Percentiles rank a stretch among this genome's conserved stretches.
These are phyloP conservation scores for Norana najaformis DNA, from an alignment of 2,888 invertebrate species.

Conservation along the genomic window DNA sequence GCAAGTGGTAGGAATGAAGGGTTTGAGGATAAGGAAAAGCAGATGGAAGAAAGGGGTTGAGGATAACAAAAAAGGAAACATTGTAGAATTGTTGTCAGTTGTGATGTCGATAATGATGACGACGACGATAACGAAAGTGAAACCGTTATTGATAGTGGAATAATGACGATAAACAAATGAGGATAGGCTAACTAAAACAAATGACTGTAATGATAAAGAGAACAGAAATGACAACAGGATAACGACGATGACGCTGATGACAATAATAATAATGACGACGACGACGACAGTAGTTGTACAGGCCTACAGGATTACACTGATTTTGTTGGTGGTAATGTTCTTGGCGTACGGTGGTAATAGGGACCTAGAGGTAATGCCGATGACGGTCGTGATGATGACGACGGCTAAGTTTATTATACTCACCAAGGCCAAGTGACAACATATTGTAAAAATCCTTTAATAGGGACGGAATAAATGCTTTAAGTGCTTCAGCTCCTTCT, in stretches of 20 bases:
- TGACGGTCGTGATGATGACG: background rate
- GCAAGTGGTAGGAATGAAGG: too few species aligned
- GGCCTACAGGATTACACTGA: background rate
- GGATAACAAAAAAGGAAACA: too few species aligned
- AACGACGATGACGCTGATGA: background rate
- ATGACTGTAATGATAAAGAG: too few species aligned
- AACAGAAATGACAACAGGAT: too few species aligned
- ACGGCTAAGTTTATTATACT: background rate
- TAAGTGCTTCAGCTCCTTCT: background rate
- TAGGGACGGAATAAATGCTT: background rate
- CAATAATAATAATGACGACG: background rate
- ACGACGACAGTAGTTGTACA: background rate
- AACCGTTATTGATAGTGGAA: too few species aligned
- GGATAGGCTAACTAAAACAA: too few species aligned
- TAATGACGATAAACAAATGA: background rate
- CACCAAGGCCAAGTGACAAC: background rate
- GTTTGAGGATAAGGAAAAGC: too few species aligned
- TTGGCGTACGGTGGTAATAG: background rate
- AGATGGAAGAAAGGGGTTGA: too few species aligned
- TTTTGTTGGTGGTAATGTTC: background rate
- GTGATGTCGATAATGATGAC: background rate
- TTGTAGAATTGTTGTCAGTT: background rate
- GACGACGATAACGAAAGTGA: background rate
- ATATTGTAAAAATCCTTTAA: background rate
- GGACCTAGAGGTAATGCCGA: background rate